These are phyloP conservation scores for Rachycentron canadum DNA, from an alignment of 2,797 vertebrate genomes.

Conservation along the genomic window DNA sequence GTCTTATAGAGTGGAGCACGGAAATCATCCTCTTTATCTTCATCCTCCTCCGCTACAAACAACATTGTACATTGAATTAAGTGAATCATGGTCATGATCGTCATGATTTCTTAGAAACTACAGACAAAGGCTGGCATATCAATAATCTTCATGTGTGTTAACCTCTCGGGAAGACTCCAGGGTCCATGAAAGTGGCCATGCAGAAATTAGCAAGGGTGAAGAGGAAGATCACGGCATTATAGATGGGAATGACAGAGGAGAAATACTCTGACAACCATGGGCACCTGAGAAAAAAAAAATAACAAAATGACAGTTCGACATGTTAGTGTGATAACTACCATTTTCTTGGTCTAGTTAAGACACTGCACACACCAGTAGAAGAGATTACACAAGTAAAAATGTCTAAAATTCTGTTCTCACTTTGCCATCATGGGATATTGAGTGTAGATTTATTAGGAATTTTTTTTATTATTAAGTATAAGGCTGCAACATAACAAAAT, in stretches of 20 bases:
- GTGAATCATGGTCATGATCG: slow-evolving; percentile 14
- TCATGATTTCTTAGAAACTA: background rate
- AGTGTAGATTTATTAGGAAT: no score
- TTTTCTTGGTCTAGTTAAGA: background rate
- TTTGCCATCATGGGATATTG: no score
- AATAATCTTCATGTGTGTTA: slow-evolving; percentile 18
- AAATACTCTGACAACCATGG: slow-evolving; percentile 92
- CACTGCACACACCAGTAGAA: background rate
- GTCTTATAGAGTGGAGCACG: slow-evolving; percentile 98
- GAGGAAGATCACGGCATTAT: slow-evolving; percentile 93
- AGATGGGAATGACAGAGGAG: slow-evolving; percentile 91
- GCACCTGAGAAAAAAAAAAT: slow-evolving; percentile 83
- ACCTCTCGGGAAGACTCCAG: slow-evolving; percentile 98
- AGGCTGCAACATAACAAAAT: background rate
- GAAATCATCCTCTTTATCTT: slow-evolving; percentile 99
- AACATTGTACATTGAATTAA: no score
- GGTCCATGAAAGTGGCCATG: slow-evolving; percentile 99
- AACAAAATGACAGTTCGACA: background rate
- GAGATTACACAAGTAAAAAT: background rate
- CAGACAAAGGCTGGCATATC: background rate
- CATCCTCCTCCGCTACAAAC: slow-evolving; percentile 93
- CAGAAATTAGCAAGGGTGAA: slow-evolving; percentile 98
- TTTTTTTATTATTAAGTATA: no score
- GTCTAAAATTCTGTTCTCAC: no score
- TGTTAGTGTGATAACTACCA: background rate